Base-by-base conservation (phyloP, 1,140 invertebrate species). In the Rhopalosiphum maidis region DNA sequence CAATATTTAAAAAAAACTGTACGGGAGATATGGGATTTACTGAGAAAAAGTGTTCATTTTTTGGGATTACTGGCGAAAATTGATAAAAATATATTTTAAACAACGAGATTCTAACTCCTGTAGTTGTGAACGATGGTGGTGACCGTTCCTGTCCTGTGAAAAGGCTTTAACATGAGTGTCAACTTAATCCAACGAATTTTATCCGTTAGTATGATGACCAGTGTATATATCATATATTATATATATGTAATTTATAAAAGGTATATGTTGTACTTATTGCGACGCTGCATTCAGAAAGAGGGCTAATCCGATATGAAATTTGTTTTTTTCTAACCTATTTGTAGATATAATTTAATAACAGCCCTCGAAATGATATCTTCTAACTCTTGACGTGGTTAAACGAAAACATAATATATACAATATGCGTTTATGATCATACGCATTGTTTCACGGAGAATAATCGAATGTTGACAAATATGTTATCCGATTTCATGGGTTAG, bases 21-120 rank as follows among this genome's bases (percentile, higher is more conserved):
- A 35, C 3, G 22, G 23, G 0, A 54, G 48, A 54, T 35, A 89
- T 8, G 48, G 48, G 87, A 89, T 89, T 89, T 89, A 11, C 48
- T n/a, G 18, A 51, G 46, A 46, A 25, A 30, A 88, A 37, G 46
- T 51, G 87, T 89, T 89, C 87, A 35, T 54, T 54, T 54, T 88
- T 37, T 35, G 48, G 48, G 87, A 89, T 89, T 48, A 51, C 87
- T 51, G 87, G 48, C 48, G 46, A n/a, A 89, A 89, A 89, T 89
- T 54, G 87, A 89, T 54, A 89, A 89, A 86, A 89, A 89, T 54
- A 23, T 89, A 22, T 54, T 35, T 48, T 22, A 54, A 54, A 89
- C 87, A 54, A 89, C 87, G 48, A 48, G 22, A n/a, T 21, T n/a
- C n/a, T 2, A 18, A 25, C 21, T n/a, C 60, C 25, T 30, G 83